Evolutionary conservation across 2,888 invertebrate genomes (phyloP), one percentile per base, ranked within the genome.

Genomic region (Kuschelorhynchus macadamiae): DNA sequence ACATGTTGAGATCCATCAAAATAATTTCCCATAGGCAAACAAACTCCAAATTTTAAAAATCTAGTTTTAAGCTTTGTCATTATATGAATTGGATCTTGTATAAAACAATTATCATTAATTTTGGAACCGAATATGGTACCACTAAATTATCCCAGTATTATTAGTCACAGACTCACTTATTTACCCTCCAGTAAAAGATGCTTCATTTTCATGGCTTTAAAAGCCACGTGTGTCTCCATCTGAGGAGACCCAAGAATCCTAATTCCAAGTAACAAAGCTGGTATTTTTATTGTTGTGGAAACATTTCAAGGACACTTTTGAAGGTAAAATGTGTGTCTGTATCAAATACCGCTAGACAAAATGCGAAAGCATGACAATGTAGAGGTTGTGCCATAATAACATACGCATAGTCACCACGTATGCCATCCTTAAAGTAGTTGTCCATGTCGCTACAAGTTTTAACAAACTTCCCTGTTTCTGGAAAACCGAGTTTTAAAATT

Each of bases 11-110:
- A n/a, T 17, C 20, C 42, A 8, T 20, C 56, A 50, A 20, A 25
- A 46, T 21, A 67, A 39, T 44, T 53, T 30, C 67, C 67, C 21
- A 67, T 46, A 3, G 60, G 47, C 14, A 64, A 41, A 16, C 9
- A 12, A 17, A 64, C 44, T 1, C 18, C 21, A 14, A 41, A 39
- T 39, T 68, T 68, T 47, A 68, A 36, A 33, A 68, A 25, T 44
- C 68, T 20, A 18, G 68, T 68, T 44, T 41, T 17, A 39, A 68
- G 21, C 50, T 68, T 68, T 1, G 68, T 68, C n/a, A 21, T 9
- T 2, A 68, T 64, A 32, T 68, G 63, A 18, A 50, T 46, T 14
- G 12, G 18, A 44, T 68, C 68, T 46, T 68, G 68, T 5, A 68
- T 2, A 56, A 20, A 70, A 21, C 25, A 47, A 3, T 7, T n/a